Evolutionary conservation across 2,113 vertebrate species (phyloP).

Genomic region (Burhinus oedicnemus): DNA sequence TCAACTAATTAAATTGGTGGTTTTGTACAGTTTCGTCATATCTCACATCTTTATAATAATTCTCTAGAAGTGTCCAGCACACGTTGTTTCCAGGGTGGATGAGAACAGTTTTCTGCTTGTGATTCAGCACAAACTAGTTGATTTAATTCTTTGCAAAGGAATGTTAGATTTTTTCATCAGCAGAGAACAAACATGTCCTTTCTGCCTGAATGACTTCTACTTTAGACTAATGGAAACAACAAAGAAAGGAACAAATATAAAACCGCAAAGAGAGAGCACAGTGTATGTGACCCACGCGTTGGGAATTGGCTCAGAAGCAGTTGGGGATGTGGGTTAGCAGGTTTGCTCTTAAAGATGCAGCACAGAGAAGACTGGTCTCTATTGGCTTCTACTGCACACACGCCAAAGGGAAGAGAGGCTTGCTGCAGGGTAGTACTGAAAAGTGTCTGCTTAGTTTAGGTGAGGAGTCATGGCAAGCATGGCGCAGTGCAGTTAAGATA

Average conservation of each 20-base stretch:
- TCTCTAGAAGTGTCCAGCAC: neutral
- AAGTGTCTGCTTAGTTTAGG: neutral
- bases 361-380: neutral
- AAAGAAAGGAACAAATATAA: neutral
- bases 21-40: neutral
- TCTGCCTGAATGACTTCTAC: slow-evolving; percentile 27
- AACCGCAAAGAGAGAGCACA: neutral
- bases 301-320: neutral
- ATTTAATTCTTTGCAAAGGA: neutral
- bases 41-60: neutral
- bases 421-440: neutral
- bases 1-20: neutral
- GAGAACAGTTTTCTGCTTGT: neutral
- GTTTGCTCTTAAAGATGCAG: neutral
- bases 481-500: neutral
- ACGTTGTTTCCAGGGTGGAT: neutral
- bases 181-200: neutral
- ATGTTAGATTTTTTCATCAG: neutral
- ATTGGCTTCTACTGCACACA: neutral
- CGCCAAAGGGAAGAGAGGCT: neutral
- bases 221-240: slow-evolving; percentile 17
- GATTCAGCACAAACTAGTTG: neutral
- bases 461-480: neutral
- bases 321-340: neutral
- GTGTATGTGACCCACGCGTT: accelerated